A percentile compares a stretch with the other conserved stretches of the same genome.
Evolutionary conservation across 1,140 invertebrate species (phyloP).

Genomic region (Drosophila pandora): DNA sequence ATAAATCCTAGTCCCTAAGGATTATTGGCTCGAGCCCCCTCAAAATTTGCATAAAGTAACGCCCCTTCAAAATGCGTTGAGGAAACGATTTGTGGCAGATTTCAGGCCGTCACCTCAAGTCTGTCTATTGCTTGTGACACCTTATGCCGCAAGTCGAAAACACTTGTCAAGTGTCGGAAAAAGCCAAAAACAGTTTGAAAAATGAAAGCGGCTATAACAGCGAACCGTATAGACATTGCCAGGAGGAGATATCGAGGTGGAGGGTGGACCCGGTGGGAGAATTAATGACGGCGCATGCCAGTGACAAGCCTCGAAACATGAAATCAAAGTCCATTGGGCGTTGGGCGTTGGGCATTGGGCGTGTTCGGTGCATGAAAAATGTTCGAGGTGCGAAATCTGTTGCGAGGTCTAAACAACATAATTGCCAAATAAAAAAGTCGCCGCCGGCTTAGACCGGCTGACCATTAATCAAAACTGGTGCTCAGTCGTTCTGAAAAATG

Average conservation of each 20-base stretch:
- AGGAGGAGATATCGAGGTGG: neutral
- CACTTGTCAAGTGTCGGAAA: constrained; percentile 78
- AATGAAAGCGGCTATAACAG: constrained; percentile 53
- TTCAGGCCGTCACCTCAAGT: constrained; percentile 21
- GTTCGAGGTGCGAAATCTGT: constrained; percentile 78
- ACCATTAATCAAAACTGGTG: constrained; percentile 77
- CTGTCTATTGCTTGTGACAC: constrained; percentile 56
- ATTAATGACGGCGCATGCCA: constrained; percentile 83
- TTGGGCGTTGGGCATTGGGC: constrained; percentile 1
- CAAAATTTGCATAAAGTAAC: constrained; percentile 51
- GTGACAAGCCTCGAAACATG: constrained; percentile 78
- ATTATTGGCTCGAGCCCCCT: neutral
- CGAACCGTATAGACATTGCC: constrained; percentile 26
- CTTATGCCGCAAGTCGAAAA: constrained; percentile 67
- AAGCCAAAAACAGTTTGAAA: constrained; percentile 67
- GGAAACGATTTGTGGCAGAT: neutral
- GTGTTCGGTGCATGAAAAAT: constrained; percentile 64
- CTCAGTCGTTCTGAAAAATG: constrained; percentile 42
- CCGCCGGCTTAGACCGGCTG: constrained; percentile 56
- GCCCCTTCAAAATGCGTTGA: neutral
- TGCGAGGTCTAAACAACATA: constrained; percentile 75
- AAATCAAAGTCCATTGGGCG: constrained; percentile 68
- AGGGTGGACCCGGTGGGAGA: constrained; percentile 26
- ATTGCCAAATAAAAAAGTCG: constrained; percentile 81
- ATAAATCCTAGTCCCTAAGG: neutral